phyloP scores from a whole-genome alignment of 2,888 invertebrate genomes.

The Philonicus albiceps region DNA sequence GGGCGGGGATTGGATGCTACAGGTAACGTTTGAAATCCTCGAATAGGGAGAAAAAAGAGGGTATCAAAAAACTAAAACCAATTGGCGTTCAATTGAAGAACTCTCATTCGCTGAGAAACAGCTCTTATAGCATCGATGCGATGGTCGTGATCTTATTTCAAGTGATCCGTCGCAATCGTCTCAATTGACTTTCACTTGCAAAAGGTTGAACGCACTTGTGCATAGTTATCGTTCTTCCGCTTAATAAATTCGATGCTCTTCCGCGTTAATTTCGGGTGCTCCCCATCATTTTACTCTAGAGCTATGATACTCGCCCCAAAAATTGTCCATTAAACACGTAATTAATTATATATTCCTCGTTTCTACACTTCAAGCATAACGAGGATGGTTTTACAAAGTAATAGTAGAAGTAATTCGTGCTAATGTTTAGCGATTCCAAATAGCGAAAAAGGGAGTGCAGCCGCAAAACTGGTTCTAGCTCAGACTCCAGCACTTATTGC shows the following conservation, averaged over 20 bases:
- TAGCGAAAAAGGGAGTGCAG: constrained; percentile 1
- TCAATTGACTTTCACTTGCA: constrained; percentile 29
- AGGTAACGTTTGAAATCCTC: neutral
- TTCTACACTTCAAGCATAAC: neutral
- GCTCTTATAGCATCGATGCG: neutral
- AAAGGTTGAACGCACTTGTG: constrained; percentile 28
- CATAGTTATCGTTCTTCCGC: constrained; percentile 15
- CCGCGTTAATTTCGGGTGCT: constrained; percentile 9
- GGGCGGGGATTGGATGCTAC: neutral
- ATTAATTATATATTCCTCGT: neutral
- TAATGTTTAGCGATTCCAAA: neutral
- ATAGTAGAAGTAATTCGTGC: neutral
- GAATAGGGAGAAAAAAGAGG: neutral
- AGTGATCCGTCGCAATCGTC: neutral
- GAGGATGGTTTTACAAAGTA: neutral
- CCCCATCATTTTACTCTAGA: neutral
- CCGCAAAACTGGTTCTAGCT: constrained; percentile 10
- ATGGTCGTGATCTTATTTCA: neutral
- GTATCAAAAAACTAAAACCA: neutral
- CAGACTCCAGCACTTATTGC: neutral
- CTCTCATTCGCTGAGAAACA: neutral
- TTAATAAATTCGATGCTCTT: neutral
- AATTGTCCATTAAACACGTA: neutral
- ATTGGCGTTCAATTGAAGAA: neutral
- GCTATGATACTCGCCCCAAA: neutral